Evolutionary conservation across 2,888 invertebrate species (phyloP).

Genomic region (Tholera decimalis): DNA sequence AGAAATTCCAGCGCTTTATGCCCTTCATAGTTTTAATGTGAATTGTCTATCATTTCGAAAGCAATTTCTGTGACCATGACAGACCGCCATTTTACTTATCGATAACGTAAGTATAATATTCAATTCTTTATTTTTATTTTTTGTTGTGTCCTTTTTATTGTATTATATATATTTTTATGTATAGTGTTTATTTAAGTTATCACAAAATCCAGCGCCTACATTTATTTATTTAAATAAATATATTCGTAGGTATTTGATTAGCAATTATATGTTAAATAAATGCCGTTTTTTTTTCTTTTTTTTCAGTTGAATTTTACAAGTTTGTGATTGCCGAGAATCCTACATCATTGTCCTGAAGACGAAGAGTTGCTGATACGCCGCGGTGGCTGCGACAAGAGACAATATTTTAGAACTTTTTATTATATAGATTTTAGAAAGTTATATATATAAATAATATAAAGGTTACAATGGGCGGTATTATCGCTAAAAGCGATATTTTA

Average conservation of each 20-base stretch:
- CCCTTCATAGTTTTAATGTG: constrained; percentile 9
- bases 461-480: no score
- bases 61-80: constrained; percentile 7
- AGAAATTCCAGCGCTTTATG: constrained; percentile 11
- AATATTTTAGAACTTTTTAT: no score
- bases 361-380: no score
- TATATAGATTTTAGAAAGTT: no score
- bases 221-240: constrained; percentile 13
- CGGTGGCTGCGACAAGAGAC: no score
- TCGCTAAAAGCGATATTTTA: no score
- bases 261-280: not conserved
- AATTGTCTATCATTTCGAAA: constrained; percentile 10
- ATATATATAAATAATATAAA: no score
- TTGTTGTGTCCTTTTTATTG: constrained; percentile 1
- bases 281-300: constrained; percentile 8
- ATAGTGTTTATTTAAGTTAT: constrained; percentile 2
- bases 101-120: constrained; percentile 42
- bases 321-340: not conserved
- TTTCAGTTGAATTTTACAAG: constrained; percentile 24
- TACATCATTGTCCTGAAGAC: not conserved
- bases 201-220: not conserved
- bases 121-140: constrained; percentile 24
- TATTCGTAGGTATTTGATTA: not conserved
- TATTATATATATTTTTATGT: not conserved
- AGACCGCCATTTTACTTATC: constrained; percentile 13